These are phyloP conservation scores for Calosoma granatense DNA, from an alignment of 1,140 invertebrate species.

Conservation along the genomic window DNA sequence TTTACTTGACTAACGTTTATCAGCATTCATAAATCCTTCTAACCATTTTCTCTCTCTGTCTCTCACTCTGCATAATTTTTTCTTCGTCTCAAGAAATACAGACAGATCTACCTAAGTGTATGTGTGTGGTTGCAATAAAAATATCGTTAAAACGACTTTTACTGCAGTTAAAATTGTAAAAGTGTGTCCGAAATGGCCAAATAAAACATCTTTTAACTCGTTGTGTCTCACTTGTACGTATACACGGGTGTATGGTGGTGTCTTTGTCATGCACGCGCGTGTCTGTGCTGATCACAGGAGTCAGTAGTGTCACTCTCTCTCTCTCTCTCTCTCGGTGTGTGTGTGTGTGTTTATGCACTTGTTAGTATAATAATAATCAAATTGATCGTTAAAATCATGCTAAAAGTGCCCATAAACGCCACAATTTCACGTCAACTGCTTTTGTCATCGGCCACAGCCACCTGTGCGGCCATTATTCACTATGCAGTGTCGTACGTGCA, in stretches of 20 bases:
- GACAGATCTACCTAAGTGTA: not conserved
- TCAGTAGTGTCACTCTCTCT: no score
- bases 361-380: conserved; percentile 31
- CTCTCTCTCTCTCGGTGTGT: conserved; percentile 31
- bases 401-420: conserved; percentile 30
- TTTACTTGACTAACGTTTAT: no score
- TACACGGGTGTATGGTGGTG: not conserved
- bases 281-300: no score
- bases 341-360: conserved; percentile 29
- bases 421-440: conserved; percentile 23
- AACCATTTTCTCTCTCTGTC: no score
- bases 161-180: conserved; percentile 34
- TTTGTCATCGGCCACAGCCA: not conserved
- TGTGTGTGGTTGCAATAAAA: conserved; percentile 33
- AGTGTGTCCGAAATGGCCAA: conserved; percentile 30
- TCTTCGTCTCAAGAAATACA: not conserved
- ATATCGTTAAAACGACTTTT: conserved; percentile 32
- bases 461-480: not conserved
- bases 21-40: conserved; percentile 1
- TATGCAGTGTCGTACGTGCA: not conserved
- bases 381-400: conserved; percentile 30
- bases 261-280: conserved; percentile 13
- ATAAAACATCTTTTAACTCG: conserved; percentile 24
- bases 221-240: not conserved
- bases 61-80: not conserved